Evolutionary conservation across 92 coral and sea anemone genomes (phyloP).

Genomic region (Isaurus tuberculatus): DNA sequence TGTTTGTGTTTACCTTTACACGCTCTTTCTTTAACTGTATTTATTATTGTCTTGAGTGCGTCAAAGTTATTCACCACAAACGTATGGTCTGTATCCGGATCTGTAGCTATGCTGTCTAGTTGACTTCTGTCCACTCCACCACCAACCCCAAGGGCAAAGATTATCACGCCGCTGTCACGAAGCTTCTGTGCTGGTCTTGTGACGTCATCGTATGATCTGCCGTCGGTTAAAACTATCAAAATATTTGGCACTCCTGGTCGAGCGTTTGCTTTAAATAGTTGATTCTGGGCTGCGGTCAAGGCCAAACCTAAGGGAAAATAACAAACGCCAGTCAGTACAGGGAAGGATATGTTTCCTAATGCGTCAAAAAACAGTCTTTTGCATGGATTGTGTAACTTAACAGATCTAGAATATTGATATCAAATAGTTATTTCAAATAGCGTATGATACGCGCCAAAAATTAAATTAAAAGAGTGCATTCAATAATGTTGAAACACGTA

Average conservation of each 20-base stretch:
- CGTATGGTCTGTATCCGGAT: constrained; percentile 57
- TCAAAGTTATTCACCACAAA: constrained; percentile 42
- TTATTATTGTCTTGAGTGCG: background rate
- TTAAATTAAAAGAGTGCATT: too few species aligned
- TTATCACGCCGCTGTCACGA: constrained; percentile 67
- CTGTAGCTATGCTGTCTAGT: constrained; percentile 65
- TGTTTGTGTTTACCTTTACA: constrained; percentile 13
- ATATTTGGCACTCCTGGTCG: constrained; percentile 63
- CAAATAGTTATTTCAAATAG: too few species aligned
- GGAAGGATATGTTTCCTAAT: too few species aligned
- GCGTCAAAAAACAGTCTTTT: too few species aligned
- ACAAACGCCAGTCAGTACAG: too few species aligned
- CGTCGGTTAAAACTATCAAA: constrained; percentile 79
- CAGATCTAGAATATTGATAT: too few species aligned
- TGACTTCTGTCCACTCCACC: constrained; percentile 36
- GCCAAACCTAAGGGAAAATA: too few species aligned
- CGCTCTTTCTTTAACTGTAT: constrained; percentile 38
- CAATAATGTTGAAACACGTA: too few species aligned
- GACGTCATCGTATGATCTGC: constrained; percentile 64
- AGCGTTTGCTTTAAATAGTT: constrained; percentile 45
- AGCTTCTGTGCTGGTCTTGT: constrained; percentile 63
- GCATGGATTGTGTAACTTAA: too few species aligned
- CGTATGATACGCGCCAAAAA: too few species aligned
- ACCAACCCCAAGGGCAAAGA: constrained; percentile 71
- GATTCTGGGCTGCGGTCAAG: constrained; percentile 36